Conservation (phyloP, 2,113 vertebrate genomes). For the Phaethornis superciliosus region DNA sequence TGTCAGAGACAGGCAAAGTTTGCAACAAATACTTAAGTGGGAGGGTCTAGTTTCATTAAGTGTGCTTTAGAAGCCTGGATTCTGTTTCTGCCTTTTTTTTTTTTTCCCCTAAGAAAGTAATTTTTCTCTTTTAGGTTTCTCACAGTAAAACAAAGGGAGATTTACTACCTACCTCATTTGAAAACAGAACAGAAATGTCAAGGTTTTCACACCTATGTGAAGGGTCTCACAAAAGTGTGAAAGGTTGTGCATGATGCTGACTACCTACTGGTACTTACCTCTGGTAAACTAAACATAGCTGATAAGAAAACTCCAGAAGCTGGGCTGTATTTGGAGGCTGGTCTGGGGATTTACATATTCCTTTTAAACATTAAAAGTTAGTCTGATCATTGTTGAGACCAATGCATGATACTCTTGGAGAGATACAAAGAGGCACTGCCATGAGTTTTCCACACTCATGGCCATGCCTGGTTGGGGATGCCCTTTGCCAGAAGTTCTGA, state of each 20-base stretch:
- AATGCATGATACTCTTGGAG: background rate
- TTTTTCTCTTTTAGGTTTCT: background rate
- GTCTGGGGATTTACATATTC: background rate
- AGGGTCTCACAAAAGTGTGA: background rate
- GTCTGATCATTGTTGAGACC: background rate
- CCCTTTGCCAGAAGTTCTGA: background rate
- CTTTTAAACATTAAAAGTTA: background rate
- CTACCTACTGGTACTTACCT: conserved; percentile 2
- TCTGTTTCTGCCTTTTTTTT: background rate
- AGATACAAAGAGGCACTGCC: background rate
- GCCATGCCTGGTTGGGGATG: accelerated
- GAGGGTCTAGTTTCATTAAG: background rate
- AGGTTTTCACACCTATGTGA: too few species aligned
- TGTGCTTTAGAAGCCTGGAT: background rate
- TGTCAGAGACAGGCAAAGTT: background rate
- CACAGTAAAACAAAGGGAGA: background rate
- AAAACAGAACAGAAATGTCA: background rate
- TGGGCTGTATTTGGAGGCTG: background rate
- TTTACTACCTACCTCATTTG: background rate
- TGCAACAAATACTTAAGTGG: background rate
- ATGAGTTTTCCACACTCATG: accelerated
- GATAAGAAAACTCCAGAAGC: background rate
- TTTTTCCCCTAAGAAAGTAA: background rate
- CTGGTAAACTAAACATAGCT: background rate
- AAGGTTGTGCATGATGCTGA: background rate